These are phyloP conservation scores for Rhinoderma darwinii DNA, from an alignment of 2,113 vertebrate species.

Conservation along the genomic window DNA sequence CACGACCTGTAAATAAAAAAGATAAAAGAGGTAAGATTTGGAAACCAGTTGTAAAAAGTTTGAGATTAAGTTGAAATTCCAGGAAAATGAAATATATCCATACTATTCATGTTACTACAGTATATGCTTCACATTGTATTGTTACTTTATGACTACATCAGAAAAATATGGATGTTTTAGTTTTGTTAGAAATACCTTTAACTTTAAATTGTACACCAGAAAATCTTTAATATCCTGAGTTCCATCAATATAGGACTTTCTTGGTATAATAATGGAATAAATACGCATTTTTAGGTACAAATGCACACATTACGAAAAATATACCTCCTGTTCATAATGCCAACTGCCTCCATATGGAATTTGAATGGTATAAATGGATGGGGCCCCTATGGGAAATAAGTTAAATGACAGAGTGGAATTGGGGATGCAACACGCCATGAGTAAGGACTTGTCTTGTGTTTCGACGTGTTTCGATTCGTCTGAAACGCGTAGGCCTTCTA, in stretches of 20 bases:
- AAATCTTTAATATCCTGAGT: background rate
- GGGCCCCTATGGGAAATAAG: too few relatives aligned
- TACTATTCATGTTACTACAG: background rate
- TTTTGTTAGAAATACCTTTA: background rate
- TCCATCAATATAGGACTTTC: background rate
- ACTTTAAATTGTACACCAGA: too few relatives aligned
- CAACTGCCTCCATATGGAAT: too few relatives aligned
- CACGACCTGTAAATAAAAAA: conserved; percentile 70
- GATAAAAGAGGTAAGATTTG: conserved; percentile 83
- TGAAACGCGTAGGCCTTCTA: too few relatives aligned
- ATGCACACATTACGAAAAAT: too few relatives aligned
- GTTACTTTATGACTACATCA: background rate
- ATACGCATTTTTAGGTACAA: background rate
- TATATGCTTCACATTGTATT: too few relatives aligned
- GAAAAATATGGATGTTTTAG: background rate
- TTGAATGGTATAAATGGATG: too few relatives aligned
- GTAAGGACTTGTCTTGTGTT: too few relatives aligned
- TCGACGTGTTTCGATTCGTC: too few relatives aligned
- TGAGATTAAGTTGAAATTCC: background rate
- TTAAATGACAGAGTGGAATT: too few relatives aligned
- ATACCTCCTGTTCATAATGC: too few relatives aligned
- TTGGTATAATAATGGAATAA: background rate
- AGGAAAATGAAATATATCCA: background rate
- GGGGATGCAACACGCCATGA: too few relatives aligned
- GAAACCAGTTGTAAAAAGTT: background rate